These are phyloP conservation scores for Neodiprion virginianus DNA, from an alignment of 1,140 invertebrate genomes.

Conservation along the genomic window DNA sequence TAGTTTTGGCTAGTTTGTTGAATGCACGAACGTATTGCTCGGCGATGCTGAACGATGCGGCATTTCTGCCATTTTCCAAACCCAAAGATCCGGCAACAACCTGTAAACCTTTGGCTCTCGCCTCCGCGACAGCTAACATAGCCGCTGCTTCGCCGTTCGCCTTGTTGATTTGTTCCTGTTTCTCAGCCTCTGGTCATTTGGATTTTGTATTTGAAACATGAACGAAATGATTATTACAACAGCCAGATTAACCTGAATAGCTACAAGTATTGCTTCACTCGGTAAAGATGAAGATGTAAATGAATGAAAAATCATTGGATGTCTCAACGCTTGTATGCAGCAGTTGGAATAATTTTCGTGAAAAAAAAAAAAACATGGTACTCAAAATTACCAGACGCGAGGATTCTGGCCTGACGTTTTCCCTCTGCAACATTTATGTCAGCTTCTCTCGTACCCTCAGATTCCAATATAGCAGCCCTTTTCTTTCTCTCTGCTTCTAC, in stretches of 20 bases:
- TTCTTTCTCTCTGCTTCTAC: slow-evolving; percentile 98
- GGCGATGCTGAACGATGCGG: slow-evolving; percentile 90
- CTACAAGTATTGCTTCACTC: too few species aligned
- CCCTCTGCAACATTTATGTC: slow-evolving; percentile 99
- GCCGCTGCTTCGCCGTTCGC: slow-evolving; percentile 88
- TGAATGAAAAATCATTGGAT: slow-evolving; percentile 8
- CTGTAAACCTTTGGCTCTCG: slow-evolving; percentile 79
- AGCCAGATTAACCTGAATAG: too few species aligned
- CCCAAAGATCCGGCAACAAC: slow-evolving; percentile 75
- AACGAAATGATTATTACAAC: too few species aligned
- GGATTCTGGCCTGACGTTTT: slow-evolving; percentile 87
- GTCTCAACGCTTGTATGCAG: not conserved
- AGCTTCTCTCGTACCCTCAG: slow-evolving; percentile 92
- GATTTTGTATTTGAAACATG: not conserved
- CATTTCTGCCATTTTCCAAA: slow-evolving; percentile 78
- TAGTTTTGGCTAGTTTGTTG: slow-evolving; percentile 88
- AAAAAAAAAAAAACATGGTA: not conserved
- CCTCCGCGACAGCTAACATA: slow-evolving; percentile 84
- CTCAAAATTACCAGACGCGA: slow-evolving; percentile 80
- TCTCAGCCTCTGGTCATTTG: slow-evolving; percentile 74
- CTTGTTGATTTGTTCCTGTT: slow-evolving; percentile 87
- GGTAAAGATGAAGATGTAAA: not conserved
- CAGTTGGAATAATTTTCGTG: too few species aligned
- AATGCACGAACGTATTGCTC: slow-evolving; percentile 96
- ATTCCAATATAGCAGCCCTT: slow-evolving; percentile 95